Percentiles rank a stretch among this genome's conserved stretches.
Conservation (phyloP, 2,797 vertebrate species). For the Gymnodraco acuticeps region DNA sequence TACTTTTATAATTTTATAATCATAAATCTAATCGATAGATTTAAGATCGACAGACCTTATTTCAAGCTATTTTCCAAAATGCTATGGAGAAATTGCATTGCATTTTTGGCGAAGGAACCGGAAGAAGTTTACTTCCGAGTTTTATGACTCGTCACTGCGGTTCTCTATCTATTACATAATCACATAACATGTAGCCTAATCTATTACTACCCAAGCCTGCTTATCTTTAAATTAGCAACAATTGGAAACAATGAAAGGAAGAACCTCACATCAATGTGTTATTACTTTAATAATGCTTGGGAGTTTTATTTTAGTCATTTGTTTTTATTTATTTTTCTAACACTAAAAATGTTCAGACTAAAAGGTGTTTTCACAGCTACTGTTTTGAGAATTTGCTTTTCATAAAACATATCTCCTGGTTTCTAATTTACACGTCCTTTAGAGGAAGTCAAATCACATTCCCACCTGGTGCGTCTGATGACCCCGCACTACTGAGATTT, state of each 20-base stretch:
- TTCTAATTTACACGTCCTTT: constrained; percentile 76
- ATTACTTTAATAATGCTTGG: constrained; percentile 28
- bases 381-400: constrained; percentile 52
- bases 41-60: too few species aligned
- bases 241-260: constrained; percentile 22
- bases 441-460: constrained; percentile 67
- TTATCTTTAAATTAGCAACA: constrained; percentile 66
- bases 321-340: constrained; percentile 35
- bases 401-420: constrained; percentile 41
- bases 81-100: too few species aligned
- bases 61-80: too few species aligned
- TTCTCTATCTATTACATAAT: too few species aligned
- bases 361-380: constrained; percentile 71
- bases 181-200: too few species aligned
- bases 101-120: too few species aligned
- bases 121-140: too few species aligned
- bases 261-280: constrained; percentile 19
- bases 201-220: background rate
- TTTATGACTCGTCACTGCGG: too few species aligned
- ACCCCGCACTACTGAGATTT: constrained; percentile 75
- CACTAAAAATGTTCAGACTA: constrained; percentile 41
- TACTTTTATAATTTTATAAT: too few species aligned
- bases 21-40: too few species aligned
- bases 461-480: constrained; percentile 49
- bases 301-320: constrained; percentile 16